Evolutionary conservation across 1,140 invertebrate genomes (phyloP), one percentile per base, ranked within the genome.

Genomic region (Trissolcus basalis): DNA sequence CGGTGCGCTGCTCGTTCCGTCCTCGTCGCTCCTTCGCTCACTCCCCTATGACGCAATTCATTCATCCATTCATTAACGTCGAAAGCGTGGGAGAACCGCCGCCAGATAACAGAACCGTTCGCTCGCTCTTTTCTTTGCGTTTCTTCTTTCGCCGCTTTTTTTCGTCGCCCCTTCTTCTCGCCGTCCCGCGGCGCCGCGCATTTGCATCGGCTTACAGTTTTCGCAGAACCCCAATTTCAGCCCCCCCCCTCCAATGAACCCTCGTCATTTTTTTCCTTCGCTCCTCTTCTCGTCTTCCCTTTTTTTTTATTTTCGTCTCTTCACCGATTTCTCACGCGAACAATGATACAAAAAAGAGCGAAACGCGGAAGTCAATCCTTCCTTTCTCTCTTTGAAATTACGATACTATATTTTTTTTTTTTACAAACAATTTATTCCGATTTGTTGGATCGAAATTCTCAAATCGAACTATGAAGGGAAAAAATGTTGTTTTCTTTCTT

Each of bases 61-160:
- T 76, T 76, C 73, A 76, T 70, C 65, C 73, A 76, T 76, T 76
- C 73, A 76, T 76, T 76, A 76, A 76, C 64, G 65, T 76, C 59
- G 65, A 69, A 70, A 69, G 65, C 73, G 73, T 70, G 73, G 72
- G 72, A 68, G 72, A 75, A 61, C 50, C 63, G 72, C 61, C 63
- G 53, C 56, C 61, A 67, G 64, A 67, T 61, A 67, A 75, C 56
- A 68, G 59, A 75, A 61, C 72, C 71, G 51, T 56, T 50, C 39
- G 55, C 8, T 58, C 53, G 35, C 55, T 48, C 64, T 45, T 48
- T 55, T 48, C 49, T 47, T 13, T 55, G 56, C 27, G 13, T 49
- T 55, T 35, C 19, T 55, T 61, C 58, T 44, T 61, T 49, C 43
- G 33, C 15, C 19, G 32, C 13, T 58, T 49, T 67, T 47, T 44